Percentiles rank a stretch among this genome's conserved stretches.
Evolutionary conservation across 2,888 invertebrate species (phyloP).

Genomic region (Aphrophora alni): DNA sequence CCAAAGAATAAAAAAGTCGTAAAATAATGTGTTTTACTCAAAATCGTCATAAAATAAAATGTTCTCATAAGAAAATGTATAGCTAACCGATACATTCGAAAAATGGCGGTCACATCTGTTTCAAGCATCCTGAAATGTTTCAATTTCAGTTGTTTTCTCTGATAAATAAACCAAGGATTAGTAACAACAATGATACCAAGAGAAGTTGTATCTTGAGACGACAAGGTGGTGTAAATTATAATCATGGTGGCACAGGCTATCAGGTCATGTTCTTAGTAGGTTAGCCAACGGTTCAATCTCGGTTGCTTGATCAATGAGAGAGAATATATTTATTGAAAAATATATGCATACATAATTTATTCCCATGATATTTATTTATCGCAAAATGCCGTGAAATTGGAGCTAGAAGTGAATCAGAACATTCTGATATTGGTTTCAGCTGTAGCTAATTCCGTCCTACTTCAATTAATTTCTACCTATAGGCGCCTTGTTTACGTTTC

Average conservation of each 20-base stretch:
- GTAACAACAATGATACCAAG: no score
- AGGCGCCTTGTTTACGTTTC: neutral
- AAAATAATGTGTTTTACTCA: no score
- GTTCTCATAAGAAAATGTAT: no score
- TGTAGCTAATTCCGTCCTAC: neutral
- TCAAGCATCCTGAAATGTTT: no score
- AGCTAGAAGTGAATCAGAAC: no score
- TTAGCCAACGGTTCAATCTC: constrained; percentile 30
- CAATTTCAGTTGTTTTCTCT: neutral
- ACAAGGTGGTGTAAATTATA: constrained; percentile 6
- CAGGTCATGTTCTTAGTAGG: constrained; percentile 23
- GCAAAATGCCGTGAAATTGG: no score
- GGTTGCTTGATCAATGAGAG: no score
- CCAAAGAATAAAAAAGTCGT: no score
- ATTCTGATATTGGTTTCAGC: neutral
- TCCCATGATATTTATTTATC: neutral
- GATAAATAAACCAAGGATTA: constrained; percentile 28
- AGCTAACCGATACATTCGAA: no score
- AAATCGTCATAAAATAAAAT: no score
- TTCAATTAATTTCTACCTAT: neutral
- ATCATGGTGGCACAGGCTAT: neutral
- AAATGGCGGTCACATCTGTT: no score
- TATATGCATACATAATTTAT: neutral
- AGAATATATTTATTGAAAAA: neutral
- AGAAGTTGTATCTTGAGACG: constrained; percentile 10